Evolutionary conservation across 2,797 vertebrate genomes (phyloP), one percentile per base, ranked within the genome.

Genomic region (Eidolon dupreanum): DNA sequence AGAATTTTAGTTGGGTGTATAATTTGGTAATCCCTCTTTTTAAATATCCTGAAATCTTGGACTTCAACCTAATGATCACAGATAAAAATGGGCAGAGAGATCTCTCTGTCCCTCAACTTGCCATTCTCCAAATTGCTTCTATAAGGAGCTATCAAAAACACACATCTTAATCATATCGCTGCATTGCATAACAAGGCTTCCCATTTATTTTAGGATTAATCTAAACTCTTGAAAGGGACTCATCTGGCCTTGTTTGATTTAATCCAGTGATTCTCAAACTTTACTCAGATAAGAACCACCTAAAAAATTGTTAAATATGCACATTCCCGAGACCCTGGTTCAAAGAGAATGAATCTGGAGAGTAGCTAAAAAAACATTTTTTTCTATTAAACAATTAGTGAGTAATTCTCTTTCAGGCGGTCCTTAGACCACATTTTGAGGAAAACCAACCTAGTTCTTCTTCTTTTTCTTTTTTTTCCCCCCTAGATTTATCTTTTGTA

Each of bases 11-110:
- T 63, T 90, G 84, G 22, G 38, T 55, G 7, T 61, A 26, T 88
- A 89, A 41, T 65, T 90, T 82, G 49, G 68, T 93, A 94, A 83
- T 96, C 36, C 68, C 8, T 73, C 13, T 88, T 82, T 83, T 92
- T 92, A 90, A 96, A 88, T 90, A 65, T 95, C 57, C 70, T 75
- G 68, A 93, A 83, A 94, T 95, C 41, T 65, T 95, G 53, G 53
- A 94, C 85, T 96, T 95, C 36, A 81, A 49, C 63, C 43, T 93
- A 78, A 90, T 93, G 74, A 87, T 83, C 74, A 46, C 49, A 93
- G 82, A 73, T 95, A 75, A 97, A 90, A 95, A 63, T 41, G 36
- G 59, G 53, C 78, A 71, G 49, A 82, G 61, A 86, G 31, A n/a
- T 49, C n/a, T 90, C n/a, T 86, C 74, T 85, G 63, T 94, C 94